Percentiles rank a stretch among this genome's conserved stretches.
These are phyloP conservation scores for Sterrhoptilus dennistouni DNA, from an alignment of 2,113 vertebrate species.

Conservation along the genomic window DNA sequence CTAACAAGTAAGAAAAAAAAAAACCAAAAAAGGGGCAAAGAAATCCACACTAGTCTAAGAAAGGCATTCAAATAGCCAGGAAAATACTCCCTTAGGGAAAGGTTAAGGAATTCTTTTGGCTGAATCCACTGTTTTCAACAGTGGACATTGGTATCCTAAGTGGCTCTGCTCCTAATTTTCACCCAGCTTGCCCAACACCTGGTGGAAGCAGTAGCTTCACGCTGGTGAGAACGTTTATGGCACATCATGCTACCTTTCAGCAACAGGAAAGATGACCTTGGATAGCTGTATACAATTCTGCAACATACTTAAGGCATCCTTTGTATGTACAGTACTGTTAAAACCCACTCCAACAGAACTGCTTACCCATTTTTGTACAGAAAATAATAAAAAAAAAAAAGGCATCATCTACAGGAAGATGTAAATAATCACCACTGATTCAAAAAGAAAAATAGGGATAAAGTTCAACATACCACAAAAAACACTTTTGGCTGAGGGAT, in stretches of 20 bases:
- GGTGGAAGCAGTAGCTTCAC: constrained; percentile 22
- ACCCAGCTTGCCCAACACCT: constrained; percentile 21
- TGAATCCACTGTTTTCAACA: constrained; percentile 30
- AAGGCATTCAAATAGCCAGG: constrained; percentile 35
- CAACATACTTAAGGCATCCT: constrained; percentile 53
- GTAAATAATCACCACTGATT: background rate
- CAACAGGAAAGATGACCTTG: constrained; percentile 5
- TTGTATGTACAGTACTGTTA: constrained; percentile 22
- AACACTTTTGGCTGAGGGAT: constrained; percentile 28
- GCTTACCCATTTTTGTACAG: background rate
- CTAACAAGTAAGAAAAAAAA: background rate
- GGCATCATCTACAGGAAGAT: background rate
- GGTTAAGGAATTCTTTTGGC: constrained; percentile 11
- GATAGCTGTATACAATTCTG: background rate
- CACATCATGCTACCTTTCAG: constrained; percentile 27
- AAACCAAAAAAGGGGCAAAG: background rate
- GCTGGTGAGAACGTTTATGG: constrained; percentile 24
- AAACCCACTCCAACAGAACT: constrained; percentile 31
- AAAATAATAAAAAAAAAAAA: background rate
- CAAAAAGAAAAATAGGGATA: background rate
- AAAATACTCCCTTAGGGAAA: constrained; percentile 31
- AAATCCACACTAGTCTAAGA: background rate
- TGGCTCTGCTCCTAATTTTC: constrained; percentile 55
- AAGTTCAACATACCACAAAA: background rate
- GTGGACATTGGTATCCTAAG: constrained; percentile 13